phyloP scores from a whole-genome alignment of 2,113 vertebrate genomes.

The Grus americana region DNA sequence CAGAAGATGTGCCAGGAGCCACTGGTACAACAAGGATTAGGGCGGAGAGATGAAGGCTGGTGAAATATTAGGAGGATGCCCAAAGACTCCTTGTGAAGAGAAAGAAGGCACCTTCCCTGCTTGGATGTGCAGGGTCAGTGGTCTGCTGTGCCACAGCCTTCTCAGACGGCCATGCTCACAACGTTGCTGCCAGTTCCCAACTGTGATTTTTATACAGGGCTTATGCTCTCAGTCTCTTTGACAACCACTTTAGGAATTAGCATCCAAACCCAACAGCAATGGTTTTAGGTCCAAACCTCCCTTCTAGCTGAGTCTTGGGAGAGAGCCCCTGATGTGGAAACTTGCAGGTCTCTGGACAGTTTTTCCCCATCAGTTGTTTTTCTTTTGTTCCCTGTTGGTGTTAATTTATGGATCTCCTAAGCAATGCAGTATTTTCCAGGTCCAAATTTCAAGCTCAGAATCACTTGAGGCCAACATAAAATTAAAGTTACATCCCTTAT shows the following conservation, averaged over 20 bases:
- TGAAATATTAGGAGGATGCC: background rate
- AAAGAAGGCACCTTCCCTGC: background rate
- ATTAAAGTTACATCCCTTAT: background rate
- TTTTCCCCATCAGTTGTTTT: background rate
- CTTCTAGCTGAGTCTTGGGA: rapidly evolving
- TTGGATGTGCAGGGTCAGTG: too few species aligned
- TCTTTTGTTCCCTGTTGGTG: background rate
- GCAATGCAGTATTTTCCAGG: background rate
- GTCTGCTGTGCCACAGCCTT: rapidly evolving
- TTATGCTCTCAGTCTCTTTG: background rate
- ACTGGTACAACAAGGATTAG: background rate
- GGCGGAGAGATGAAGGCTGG: background rate
- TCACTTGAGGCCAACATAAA: background rate
- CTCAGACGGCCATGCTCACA: rapidly evolving
- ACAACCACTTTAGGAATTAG: background rate
- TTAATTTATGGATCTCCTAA: background rate
- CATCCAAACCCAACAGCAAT: background rate
- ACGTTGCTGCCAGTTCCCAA: rapidly evolving
- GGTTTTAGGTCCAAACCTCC: background rate
- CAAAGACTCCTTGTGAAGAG: background rate
- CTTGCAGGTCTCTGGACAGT: background rate
- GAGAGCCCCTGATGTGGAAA: background rate
- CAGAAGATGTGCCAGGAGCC: conserved; percentile 3
- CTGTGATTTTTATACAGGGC: background rate
- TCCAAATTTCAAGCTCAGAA: background rate